A percentile compares a stretch with the other conserved stretches of the same genome.
Evolutionary conservation across 2,888 invertebrate species (phyloP).

Genomic region (Fragum fragum): DNA sequence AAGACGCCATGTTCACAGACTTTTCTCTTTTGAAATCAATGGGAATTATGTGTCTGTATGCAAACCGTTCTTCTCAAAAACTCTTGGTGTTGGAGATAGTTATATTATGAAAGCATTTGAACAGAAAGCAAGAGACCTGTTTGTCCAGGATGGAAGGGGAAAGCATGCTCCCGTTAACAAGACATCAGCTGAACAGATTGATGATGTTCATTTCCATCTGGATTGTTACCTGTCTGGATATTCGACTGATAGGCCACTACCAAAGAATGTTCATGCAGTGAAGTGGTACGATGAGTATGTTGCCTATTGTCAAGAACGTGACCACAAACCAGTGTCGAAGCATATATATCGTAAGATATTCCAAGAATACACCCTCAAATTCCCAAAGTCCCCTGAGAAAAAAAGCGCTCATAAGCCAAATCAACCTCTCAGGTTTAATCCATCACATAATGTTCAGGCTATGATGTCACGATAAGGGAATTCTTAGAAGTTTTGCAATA

Average conservation of each 20-base stretch:
- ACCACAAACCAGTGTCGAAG: constrained; percentile 57
- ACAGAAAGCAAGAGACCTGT: constrained; percentile 57
- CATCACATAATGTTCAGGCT: not conserved
- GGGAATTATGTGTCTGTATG: constrained; percentile 63
- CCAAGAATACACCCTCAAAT: constrained; percentile 51
- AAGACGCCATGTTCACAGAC: constrained; percentile 55
- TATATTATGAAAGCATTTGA: constrained; percentile 61
- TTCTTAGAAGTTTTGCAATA: no score
- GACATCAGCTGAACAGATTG: constrained; percentile 51
- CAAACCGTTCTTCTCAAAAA: constrained; percentile 61
- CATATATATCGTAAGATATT: constrained; percentile 64
- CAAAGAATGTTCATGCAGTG: constrained; percentile 62
- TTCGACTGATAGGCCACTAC: constrained; percentile 39
- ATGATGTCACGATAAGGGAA: not conserved
- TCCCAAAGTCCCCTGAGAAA: constrained; percentile 44
- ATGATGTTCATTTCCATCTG: constrained; percentile 55
- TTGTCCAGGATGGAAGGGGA: constrained; percentile 62
- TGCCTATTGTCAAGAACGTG: constrained; percentile 27
- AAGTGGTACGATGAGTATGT: constrained; percentile 64
- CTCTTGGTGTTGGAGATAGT: constrained; percentile 63
- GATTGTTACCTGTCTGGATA: constrained; percentile 43
- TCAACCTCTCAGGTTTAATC: not conserved
- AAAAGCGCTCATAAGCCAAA: constrained; percentile 6
- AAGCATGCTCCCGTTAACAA: constrained; percentile 63
- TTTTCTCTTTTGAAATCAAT: constrained; percentile 66